Base-by-base conservation (phyloP, 1,140 invertebrate genomes). In the Drosophila novamexicana region DNA sequence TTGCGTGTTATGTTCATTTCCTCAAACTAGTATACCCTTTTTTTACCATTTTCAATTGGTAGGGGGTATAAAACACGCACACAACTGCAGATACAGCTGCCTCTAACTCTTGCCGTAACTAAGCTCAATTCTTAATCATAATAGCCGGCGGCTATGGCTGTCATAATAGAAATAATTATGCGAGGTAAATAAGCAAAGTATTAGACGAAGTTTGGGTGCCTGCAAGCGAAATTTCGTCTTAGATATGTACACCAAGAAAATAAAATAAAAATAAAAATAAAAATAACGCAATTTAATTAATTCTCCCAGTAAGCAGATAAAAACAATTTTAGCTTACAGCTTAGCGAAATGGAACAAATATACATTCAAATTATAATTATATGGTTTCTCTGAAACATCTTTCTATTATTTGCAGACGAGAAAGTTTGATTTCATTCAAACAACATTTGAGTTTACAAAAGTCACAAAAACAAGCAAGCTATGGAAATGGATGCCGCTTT, bases 121-220 rank as follows among this genome's bases (percentile, higher is more conserved):
- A 64, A 64, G 22, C 47, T 81, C 67, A 79, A 74, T 79, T 82
- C 69, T 53, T 22, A 67, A 56, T 61, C 66, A 66, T 63, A 83
- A 77, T 83, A 74, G 62, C 82, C 66, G 42, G 16, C 9, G 68
- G 82, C 58, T 40, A 73, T 77, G 62, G 49, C 61, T 77, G 76
- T 79, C 75, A 72, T 58, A 77, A 75, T 75, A 68, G 49, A 70
- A 75, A 88, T 70, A 76, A 75, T 64, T 75, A 70, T 67, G 66
- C 70, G 69, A 75, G 77, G 75, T 75, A 70, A 54, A 71, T 58
- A 81, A 75, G 77, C 76, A 68, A 69, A 85, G 81, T 82, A 86
- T 79, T 74, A 88, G 79, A 57, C 61, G 52, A 49, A 58, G 32
- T 66, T 68, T 2, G 9, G 16, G 7, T 4, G 29, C 40, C 75